Evolutionary conservation across 2,888 invertebrate species (phyloP).

Genomic region (Poecilobothrus nobilitatus): DNA sequence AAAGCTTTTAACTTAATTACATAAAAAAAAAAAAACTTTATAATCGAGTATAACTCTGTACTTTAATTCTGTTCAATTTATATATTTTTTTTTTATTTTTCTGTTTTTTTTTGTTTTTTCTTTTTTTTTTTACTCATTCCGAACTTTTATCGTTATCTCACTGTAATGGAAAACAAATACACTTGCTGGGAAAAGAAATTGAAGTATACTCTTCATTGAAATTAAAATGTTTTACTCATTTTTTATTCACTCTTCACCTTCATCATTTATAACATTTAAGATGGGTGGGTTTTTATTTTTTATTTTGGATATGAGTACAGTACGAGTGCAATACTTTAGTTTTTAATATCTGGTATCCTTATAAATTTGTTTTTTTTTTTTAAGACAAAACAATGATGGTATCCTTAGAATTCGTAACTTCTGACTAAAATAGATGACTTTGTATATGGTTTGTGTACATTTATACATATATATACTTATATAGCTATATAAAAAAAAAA

Average conservation of each 20-base stretch:
- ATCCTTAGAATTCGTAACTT: background rate
- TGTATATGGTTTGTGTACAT: background rate
- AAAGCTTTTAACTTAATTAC: constrained; percentile 6
- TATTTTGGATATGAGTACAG: no score
- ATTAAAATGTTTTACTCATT: background rate
- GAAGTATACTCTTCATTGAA: background rate
- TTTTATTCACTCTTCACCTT: no score
- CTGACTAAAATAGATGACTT: background rate
- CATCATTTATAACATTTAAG: no score
- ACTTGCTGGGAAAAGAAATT: background rate
- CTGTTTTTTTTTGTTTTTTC: background rate
- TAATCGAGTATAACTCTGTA: background rate
- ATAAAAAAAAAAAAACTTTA: background rate
- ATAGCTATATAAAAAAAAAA: background rate
- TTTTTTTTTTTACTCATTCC: background rate
- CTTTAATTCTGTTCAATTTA: background rate
- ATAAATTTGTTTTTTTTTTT: no score
- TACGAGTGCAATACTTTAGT: no score
- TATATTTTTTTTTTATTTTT: background rate
- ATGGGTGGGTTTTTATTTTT: no score
- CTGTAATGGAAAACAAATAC: background rate
- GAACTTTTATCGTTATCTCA: background rate
- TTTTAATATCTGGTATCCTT: no score
- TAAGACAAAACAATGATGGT: no score
- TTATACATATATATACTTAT: background rate